Percentiles rank a stretch among this genome's conserved stretches.
Evolutionary conservation across 2,113 vertebrate species (phyloP).

Genomic region (Lamprotornis superbus): DNA sequence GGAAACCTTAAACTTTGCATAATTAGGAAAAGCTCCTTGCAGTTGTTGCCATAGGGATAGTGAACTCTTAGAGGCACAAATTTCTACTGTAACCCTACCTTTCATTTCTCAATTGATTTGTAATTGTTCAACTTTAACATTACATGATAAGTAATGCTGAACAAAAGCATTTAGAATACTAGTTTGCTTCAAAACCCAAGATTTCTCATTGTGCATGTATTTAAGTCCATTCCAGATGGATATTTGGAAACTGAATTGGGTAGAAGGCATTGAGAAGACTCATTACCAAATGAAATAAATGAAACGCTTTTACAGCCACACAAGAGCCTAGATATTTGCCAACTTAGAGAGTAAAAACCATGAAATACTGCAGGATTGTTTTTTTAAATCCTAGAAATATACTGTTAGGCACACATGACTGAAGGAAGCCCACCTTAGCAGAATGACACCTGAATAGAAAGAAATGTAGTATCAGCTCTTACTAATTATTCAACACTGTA

Average conservation of each 20-base stretch:
- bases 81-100: neutral
- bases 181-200: neutral
- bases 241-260: neutral
- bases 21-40: conserved; percentile 20
- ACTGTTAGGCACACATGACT: neutral
- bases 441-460: neutral
- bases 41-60: neutral
- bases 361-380: neutral
- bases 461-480: neutral
- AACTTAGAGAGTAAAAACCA: neutral
- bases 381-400: neutral
- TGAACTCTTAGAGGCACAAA: neutral
- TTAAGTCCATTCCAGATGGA: neutral
- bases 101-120: neutral
- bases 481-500: neutral
- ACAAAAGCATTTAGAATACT: neutral
- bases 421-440: neutral
- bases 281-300: neutral
- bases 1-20: conserved; percentile 7
- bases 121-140: neutral
- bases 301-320: neutral
- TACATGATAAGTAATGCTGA: neutral
- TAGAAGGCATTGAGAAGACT: neutral
- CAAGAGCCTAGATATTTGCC: neutral
- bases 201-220: neutral